Conservation (phyloP, 1,140 invertebrate species). For the Platorchestia sp. region DNA sequence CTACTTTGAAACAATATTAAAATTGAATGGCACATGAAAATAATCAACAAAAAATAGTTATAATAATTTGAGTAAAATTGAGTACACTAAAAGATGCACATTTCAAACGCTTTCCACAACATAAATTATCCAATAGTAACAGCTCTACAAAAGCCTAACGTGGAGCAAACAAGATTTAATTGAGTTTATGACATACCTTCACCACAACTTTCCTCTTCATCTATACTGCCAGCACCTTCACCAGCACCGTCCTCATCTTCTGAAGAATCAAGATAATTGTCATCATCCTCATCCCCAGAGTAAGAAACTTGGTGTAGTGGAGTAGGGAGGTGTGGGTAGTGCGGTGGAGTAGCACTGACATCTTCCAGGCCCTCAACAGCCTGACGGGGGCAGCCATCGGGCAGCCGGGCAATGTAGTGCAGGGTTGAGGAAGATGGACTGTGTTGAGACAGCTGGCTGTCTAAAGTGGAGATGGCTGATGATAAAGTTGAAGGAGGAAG, state of each 20-base stretch:
- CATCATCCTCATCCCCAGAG: slow-evolving; percentile 66
- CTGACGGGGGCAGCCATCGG: slow-evolving; percentile 64
- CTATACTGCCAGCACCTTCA: slow-evolving; percentile 61
- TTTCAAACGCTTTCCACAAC: no score
- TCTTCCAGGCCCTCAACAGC: slow-evolving; percentile 27
- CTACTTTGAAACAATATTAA: no score
- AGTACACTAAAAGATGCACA: no score
- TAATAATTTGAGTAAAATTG: no score
- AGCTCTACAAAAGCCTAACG: no score
- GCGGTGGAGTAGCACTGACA: slow-evolving; percentile 27
- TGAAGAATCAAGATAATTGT: slow-evolving; percentile 67
- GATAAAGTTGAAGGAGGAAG: neutral
- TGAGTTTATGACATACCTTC: slow-evolving; percentile 60
- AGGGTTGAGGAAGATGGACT: slow-evolving; percentile 59
- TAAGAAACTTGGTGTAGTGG: slow-evolving; percentile 54
- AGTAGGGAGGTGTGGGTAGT: slow-evolving; percentile 17
- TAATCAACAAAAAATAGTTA: no score
- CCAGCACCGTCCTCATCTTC: slow-evolving; percentile 63
- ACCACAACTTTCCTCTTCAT: slow-evolving; percentile 67
- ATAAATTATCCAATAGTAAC: no score
- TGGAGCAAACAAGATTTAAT: no score
- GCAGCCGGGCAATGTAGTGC: slow-evolving; percentile 66
- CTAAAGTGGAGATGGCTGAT: slow-evolving; percentile 29
- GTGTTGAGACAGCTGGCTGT: slow-evolving; percentile 23
- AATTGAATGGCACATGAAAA: no score